Evolutionary conservation across 2,797 vertebrate species (phyloP), one percentile per base, ranked within the genome.

Genomic region (Esox masquinongy): DNA sequence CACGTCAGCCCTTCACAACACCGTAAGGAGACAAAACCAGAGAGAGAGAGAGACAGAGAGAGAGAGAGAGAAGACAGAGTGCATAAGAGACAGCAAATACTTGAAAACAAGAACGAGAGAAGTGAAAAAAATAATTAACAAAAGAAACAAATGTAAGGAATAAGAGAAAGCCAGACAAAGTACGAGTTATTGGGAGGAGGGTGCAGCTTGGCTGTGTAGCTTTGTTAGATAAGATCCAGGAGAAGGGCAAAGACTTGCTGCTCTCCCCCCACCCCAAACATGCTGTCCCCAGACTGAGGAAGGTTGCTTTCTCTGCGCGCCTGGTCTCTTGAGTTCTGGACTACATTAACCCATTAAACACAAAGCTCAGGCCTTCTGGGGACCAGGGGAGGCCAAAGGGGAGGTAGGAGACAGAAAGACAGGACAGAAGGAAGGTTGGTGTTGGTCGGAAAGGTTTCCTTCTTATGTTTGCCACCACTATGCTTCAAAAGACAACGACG

Each of bases 261-360:
- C 78, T 86, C 78, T 77, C 83, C 76, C 82, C 84, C 75, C 64
- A 82, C 76, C 82, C 84, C 77, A 64, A 74, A 79, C 80, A 79
- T 73, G 84, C 79, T 66, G 71, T 79, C 78, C 86, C 71, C 69
- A 77, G 77, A 82, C 78, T 74, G 82, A 78, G 78, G 69, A 22
- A 79, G 80, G 84, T 66, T 70, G 79, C 78, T 83, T 75, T 75
- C 78, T 83, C 82, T 34, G 56, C 84, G 80, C 76, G 74, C 82
- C 75, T 80, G 81, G 81, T 85, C 84, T 75, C 84, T 76, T 77
- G 63, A 80, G 79, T 79, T 79, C 82, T 91, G 91, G 85, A 88
- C 81, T 49, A 70, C 84, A 90, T 92, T 91, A 91, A 85, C 81
- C 85, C 84, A 90, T 92, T 91, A 91, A 85, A 80, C 85, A 89